Evolutionary conservation across 2,888 invertebrate genomes (phyloP).

Genomic region (Brachynemurus nebulosus): DNA sequence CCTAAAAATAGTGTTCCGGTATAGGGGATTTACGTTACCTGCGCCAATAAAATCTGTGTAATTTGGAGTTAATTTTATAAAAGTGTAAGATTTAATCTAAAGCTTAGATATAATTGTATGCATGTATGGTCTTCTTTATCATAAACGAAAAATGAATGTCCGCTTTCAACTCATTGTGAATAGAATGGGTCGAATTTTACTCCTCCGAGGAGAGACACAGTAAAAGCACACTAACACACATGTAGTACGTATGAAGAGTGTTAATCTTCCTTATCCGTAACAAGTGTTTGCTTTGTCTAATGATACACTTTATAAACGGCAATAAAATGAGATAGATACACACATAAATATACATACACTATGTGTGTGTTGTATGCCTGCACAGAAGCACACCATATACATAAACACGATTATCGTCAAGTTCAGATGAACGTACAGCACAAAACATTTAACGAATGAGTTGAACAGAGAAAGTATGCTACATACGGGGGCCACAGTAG

Average conservation of each 20-base stretch:
- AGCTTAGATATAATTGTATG: too few species aligned
- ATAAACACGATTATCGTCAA: constrained; percentile 3
- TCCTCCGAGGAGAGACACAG: constrained; percentile 22
- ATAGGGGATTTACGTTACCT: too few species aligned
- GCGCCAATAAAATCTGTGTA: too few species aligned
- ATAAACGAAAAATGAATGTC: neutral
- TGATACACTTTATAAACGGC: neutral
- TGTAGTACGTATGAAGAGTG: constrained; percentile 17
- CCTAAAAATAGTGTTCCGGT: too few species aligned
- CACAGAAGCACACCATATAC: constrained; percentile 4
- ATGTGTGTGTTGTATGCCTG: neutral
- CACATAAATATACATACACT: neutral
- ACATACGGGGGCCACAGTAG: constrained; percentile 27
- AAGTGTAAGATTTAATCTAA: too few species aligned
- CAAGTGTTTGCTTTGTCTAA: neutral
- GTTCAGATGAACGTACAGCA: constrained; percentile 9
- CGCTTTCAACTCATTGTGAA: constrained; percentile 1
- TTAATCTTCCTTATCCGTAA: constrained; percentile 5
- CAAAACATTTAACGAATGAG: constrained; percentile 9
- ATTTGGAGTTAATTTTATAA: too few species aligned
- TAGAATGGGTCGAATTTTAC: constrained; percentile 1
- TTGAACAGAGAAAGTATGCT: constrained; percentile 22
- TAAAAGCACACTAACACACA: constrained; percentile 27
- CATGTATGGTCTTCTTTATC: constrained; percentile 11
- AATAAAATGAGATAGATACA: constrained; percentile 7